These are phyloP conservation scores for Lates japonicus DNA, from an alignment of 2,797 vertebrate species.

Conservation along the genomic window DNA sequence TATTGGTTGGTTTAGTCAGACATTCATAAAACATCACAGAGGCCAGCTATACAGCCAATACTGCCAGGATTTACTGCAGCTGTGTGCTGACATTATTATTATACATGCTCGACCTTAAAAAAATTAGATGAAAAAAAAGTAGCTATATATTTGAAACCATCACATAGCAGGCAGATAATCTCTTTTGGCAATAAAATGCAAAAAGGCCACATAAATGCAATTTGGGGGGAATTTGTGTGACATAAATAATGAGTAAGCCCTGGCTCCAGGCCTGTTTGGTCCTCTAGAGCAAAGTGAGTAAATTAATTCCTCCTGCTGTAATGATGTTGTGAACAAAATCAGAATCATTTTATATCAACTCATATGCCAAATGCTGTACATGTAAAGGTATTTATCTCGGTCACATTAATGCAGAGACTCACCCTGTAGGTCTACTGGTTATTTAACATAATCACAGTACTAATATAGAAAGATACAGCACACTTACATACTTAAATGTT, in stretches of 20 bases:
- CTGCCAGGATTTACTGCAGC: slow-evolving; percentile 1
- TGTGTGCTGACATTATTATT: slow-evolving; percentile 23
- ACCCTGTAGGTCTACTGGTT: not conserved
- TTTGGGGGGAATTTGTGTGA: slow-evolving; percentile 68
- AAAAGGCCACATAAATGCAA: slow-evolving; percentile 71
- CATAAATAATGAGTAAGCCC: slow-evolving; percentile 76
- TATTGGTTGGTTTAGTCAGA: not conserved
- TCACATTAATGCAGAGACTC: slow-evolving; percentile 28
- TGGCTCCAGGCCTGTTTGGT: slow-evolving; percentile 72
- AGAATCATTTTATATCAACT: slow-evolving; percentile 58
- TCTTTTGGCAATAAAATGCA: slow-evolving; percentile 63
- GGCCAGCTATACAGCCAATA: not conserved
- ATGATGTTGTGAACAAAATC: slow-evolving; percentile 75
- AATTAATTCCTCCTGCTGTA: slow-evolving; percentile 73
- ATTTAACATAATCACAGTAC: slow-evolving; percentile 5
- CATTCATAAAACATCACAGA: not conserved
- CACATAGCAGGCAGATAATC: slow-evolving; percentile 52
- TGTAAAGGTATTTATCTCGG: slow-evolving; percentile 34
- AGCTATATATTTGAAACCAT: slow-evolving; percentile 54
- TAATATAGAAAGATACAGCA: not conserved
- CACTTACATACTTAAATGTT: not conserved
- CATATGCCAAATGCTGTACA: slow-evolving; percentile 31
- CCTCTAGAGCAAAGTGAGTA: slow-evolving; percentile 59
- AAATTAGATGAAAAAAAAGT: not conserved
- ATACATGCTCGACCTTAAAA: slow-evolving; percentile 26